Percentiles rank a stretch among this genome's conserved stretches.
Evolutionary conservation across 2,113 vertebrate genomes (phyloP).

Genomic region (Limnothrissa miodon): DNA sequence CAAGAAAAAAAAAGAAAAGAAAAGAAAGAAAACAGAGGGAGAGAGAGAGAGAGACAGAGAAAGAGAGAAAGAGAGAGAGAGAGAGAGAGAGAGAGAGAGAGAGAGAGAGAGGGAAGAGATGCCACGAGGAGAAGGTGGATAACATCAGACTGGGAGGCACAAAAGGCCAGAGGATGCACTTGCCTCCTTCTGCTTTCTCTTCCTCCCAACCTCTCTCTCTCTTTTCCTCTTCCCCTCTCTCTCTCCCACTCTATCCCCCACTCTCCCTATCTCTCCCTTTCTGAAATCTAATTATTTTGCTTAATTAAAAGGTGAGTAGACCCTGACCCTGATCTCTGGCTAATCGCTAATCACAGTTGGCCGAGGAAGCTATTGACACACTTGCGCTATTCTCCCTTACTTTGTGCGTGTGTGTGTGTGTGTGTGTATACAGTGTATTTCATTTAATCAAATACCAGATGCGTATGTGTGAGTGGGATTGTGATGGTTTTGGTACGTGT

Average conservation of each 20-base stretch:
- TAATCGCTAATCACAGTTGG: conserved; percentile 45
- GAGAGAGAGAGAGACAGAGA: neutral
- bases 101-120: neutral
- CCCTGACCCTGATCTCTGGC: conserved; percentile 43
- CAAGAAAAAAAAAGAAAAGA: neutral
- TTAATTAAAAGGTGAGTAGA: conserved; percentile 50
- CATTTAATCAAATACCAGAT: neutral
- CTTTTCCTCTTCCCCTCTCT: neutral
- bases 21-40: no score
- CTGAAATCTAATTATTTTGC: conserved; percentile 52
- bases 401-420: neutral
- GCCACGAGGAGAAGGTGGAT: conserved; percentile 3
- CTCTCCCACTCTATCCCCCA: neutral
- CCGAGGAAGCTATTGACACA: conserved; percentile 27
- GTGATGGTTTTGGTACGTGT: neutral
- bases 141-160: conserved; percentile 1
- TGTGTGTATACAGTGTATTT: no score
- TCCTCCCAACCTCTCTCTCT: neutral
- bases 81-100: neutral
- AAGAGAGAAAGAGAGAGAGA: neutral
- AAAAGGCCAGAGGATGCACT: neutral
- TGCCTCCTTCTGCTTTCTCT: neutral
- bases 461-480: conserved; percentile 5
- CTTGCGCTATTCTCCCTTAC: neutral
- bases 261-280: neutral